Evolutionary conservation across 2,797 vertebrate genomes (phyloP), one percentile per base, ranked within the genome.

Genomic region (Hippocampus kuda): DNA sequence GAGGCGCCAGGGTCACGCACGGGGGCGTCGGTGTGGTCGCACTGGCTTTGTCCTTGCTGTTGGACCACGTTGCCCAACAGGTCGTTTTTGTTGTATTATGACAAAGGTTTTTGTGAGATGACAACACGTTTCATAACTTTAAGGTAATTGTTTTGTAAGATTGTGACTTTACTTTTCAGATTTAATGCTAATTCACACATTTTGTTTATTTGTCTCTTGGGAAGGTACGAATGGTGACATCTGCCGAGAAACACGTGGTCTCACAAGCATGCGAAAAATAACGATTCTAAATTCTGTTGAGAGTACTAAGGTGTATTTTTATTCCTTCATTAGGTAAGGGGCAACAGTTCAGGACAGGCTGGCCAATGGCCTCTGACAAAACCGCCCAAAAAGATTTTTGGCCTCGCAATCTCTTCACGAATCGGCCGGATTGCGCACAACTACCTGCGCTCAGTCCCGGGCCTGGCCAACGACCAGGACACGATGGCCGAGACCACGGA

Each of bases 21-120:
- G 88, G 88, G 61, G 85, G 87, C 13, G 84, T 89, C 0, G 88
- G 88, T 34, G 73, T 88, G 1, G 26, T 89, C 2, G 88, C 88
- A 70, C 73, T 89, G 71, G 85, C 87, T 59, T 71, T 89, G 66
- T 87, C 86, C 0, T 0, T 89, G 70, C 74, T 89, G 18, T 84
- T 89, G 73, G 88, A 89, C 41, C 83, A 83, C 26, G 69, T 88
- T 41, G 76, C 85, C 53, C 81, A 82, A 70, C 85, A 87, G 67
- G 88, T 88, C n/a, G 24, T 24, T 26, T 2, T 42, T 46, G 18
- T n/a, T 15, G 42, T 18, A 7, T 16, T 46, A 15, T 46, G 2
- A 46, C 12, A 46, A 46, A 18, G 18, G 18, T 6, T 22, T 6
- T 22, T 51, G 44, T 46, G 11, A 46, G 12, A 46, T 46, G 12